A percentile compares a stretch with the other conserved stretches of the same genome.
phyloP scores from a whole-genome alignment of 2,797 vertebrate species.

The Philypnodon macrostomus region DNA sequence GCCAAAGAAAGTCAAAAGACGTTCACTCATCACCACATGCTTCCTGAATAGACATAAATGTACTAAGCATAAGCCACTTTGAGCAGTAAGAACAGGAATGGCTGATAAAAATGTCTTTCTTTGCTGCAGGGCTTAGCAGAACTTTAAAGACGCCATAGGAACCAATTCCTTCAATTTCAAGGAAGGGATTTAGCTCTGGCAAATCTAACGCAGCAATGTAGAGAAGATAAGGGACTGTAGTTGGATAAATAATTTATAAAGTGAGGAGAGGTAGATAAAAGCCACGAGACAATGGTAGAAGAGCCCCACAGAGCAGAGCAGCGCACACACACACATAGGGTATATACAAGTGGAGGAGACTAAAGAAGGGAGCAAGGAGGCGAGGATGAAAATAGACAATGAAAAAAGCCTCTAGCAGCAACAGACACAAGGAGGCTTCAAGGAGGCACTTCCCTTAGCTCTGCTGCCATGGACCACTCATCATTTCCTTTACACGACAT shows the following conservation, averaged over 20 bases:
- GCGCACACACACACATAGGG: slow-evolving; percentile 21
- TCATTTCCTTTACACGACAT: slow-evolving; percentile 12
- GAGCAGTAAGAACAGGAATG: slow-evolving; percentile 3
- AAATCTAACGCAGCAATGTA: slow-evolving; percentile 45
- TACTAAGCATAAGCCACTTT: slow-evolving; percentile 21
- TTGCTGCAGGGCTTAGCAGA: slow-evolving; percentile 39
- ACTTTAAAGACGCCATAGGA: slow-evolving; percentile 36
- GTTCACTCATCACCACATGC: slow-evolving; percentile 5
- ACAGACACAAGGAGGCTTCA: slow-evolving; percentile 24
- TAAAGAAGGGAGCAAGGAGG: slow-evolving; percentile 21
- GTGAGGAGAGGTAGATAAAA: slow-evolving; percentile 36
- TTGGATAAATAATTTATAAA: slow-evolving; percentile 68
- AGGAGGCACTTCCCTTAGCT: slow-evolving; percentile 16
- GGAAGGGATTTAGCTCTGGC: slow-evolving; percentile 49
- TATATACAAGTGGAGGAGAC: slow-evolving; percentile 13
- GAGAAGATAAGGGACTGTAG: slow-evolving; percentile 53
- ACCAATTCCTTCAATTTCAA: slow-evolving; percentile 27
- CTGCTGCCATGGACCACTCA: slow-evolving; percentile 2
- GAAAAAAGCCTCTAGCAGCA: slow-evolving; percentile 42
- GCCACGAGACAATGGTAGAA: slow-evolving; percentile 25
- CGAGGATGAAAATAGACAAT: slow-evolving; percentile 53
- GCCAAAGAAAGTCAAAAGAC: background rate
- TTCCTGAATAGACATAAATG: slow-evolving; percentile 5
- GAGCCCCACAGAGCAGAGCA: slow-evolving; percentile 19
- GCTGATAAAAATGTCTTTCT: slow-evolving; percentile 40